A percentile compares a stretch with the other conserved stretches of the same genome.
Conservation (phyloP, 2,797 vertebrate genomes). For the Scarus forsteni region DNA sequence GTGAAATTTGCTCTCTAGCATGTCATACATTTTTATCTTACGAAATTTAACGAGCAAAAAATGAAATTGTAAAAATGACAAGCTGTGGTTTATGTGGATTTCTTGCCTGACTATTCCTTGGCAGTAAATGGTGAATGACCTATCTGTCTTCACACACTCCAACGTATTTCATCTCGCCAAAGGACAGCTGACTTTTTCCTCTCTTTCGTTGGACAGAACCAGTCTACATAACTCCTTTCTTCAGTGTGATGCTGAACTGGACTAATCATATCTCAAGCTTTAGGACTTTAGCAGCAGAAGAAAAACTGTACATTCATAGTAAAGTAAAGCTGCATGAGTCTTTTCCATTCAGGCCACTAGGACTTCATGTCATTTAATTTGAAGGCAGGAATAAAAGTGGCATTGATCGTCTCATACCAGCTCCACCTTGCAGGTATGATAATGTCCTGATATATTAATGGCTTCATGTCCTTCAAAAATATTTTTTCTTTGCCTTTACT, state of each 20-base stretch:
- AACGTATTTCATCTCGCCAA: neutral
- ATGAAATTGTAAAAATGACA: neutral
- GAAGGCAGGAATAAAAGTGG: neutral
- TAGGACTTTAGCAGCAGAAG: no score
- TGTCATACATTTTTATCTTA: neutral
- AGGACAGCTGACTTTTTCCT: neutral
- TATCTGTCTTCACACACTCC: neutral
- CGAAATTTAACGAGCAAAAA: neutral
- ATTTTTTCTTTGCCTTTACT: no score
- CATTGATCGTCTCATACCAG: no score
- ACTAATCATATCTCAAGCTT: neutral
- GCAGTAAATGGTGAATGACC: neutral
- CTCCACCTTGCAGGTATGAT: no score
- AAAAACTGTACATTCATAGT: neutral
- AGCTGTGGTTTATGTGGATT: neutral
- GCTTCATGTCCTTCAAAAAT: no score
- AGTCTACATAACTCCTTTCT: neutral
- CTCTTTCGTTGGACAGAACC: neutral
- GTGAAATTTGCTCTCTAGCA: neutral
- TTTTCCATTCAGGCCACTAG: neutral
- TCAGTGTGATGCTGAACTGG: neutral
- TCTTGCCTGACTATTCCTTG: neutral
- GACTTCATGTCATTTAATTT: neutral
- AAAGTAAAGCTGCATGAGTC: no score
- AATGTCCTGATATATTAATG: no score